Base-by-base conservation (phyloP, 2,888 invertebrate species). In the Drosophila planitibia region DNA sequence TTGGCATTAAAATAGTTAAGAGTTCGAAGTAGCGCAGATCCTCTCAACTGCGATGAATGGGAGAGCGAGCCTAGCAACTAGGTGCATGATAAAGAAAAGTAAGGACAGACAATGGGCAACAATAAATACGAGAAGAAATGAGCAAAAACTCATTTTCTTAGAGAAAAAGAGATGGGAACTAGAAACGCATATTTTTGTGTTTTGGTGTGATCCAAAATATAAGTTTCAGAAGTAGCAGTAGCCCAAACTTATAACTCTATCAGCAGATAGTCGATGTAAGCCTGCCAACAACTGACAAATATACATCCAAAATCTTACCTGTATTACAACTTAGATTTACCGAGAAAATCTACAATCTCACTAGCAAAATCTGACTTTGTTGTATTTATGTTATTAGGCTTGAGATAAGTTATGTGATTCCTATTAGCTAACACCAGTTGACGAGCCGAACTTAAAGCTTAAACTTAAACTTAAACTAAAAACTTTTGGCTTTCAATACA, bases 1-100 rank as follows among this genome's bases (percentile, higher is more conserved):
- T 54, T 71, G 77, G 58, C 41, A 74, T 62, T 63, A 60, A 68
- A 60, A 76, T 61, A 76, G 62, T 63, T 74, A 62, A 60, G 55
- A 55, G 55, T 33, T 62, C 59, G 51, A 63, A 60, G 76, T 60
- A 70, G 76, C 51, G 44, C 54, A 41, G 71, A 61, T 60, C 55
- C 62, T 30, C 59, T 65, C 39, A 63, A 51, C 61, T 58, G 4
- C 22, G 25, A n/a, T 49, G 54, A 5, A 59, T 19, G 35, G 10
- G 6, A 37, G 6, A 33, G 16, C 9, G 22, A 16, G 22, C 22
- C 22, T 22, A 14, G 14, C 7, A 22, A 22, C 14, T 10, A 28
- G 25, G 22, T 14, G 6, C 14, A 6, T 19, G 4, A 51, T 28
- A 28, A 22, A 4, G 14, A 22, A 47, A 7, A 4, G 1, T 6